Conservation (phyloP, 2,797 vertebrate genomes). For the Todus mexicanus region DNA sequence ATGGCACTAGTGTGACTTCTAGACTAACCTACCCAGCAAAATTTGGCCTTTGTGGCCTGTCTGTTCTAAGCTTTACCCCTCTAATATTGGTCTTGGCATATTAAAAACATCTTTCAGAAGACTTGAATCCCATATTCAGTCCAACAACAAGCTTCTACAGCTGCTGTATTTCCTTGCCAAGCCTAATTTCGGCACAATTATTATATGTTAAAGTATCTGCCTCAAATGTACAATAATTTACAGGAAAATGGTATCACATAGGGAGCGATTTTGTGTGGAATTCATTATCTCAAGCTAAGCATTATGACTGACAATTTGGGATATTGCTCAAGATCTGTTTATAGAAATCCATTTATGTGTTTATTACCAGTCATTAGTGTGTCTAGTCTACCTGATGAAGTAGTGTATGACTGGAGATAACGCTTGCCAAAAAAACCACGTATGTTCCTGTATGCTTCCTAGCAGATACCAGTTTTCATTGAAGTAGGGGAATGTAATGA, state of each 20-base stretch:
- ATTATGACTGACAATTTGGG: neutral
- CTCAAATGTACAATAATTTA: neutral
- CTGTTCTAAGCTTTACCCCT: neutral
- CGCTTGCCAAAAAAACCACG: neutral
- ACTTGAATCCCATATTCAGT: neutral
- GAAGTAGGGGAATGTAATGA: neutral
- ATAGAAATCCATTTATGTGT: neutral
- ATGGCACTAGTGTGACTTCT: neutral
- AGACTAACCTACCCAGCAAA: neutral
- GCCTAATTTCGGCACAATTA: neutral
- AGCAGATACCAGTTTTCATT: neutral
- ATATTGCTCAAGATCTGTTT: neutral
- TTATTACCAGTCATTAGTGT: neutral
- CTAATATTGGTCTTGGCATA: neutral
- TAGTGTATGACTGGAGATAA: too few relatives aligned
- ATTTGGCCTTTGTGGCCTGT: neutral
- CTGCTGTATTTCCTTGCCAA: neutral
- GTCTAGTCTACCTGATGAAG: neutral
- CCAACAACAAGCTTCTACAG: neutral
- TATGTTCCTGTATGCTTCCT: neutral
- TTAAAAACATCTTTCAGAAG: neutral
- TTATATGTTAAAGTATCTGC: neutral
- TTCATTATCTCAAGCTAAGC: neutral
- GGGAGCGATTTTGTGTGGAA: neutral
- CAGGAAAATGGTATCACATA: constrained; percentile 1